These are phyloP conservation scores for Enoplolaimus lenunculus DNA, from an alignment of 2,888 invertebrate genomes.

Conservation along the genomic window DNA sequence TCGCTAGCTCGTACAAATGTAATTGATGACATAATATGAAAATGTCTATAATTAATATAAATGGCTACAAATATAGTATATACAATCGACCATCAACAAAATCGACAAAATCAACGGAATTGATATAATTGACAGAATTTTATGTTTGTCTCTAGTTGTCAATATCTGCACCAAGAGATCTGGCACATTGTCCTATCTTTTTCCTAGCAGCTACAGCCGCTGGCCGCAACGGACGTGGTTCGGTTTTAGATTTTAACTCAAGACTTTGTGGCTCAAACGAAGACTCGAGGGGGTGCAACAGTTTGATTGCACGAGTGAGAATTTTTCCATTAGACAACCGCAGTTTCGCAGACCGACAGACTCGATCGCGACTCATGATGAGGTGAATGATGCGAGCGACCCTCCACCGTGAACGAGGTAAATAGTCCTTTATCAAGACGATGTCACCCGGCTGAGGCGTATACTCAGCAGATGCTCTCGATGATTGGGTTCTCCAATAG, in stretches of 20 bases:
- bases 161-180: not conserved
- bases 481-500: constrained; percentile 21
- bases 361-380: constrained; percentile 12
- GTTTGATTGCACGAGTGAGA: constrained; percentile 13
- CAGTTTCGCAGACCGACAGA: constrained; percentile 11
- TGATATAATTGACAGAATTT: not conserved
- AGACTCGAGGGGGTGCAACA: constrained; percentile 10
- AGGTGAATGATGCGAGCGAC: constrained; percentile 4
- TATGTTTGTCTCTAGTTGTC: not conserved
- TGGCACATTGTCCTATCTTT: not conserved
- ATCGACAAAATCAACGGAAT: too few relatives aligned
- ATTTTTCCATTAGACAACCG: not conserved
- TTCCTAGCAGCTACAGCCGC: not conserved
- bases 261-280: not conserved
- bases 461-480: not conserved
- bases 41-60: too few relatives aligned
- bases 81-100: too few relatives aligned
- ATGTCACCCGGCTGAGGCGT: not conserved
- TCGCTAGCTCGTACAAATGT: not conserved
- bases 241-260: not conserved
- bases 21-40: not conserved
- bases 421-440: constrained; percentile 10
- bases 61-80: not conserved
- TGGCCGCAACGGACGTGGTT: not conserved
- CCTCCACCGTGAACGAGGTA: constrained; percentile 6